These are phyloP conservation scores for Pseudobourletiella spinata DNA, from an alignment of 1,140 invertebrate species.

Conservation along the genomic window DNA sequence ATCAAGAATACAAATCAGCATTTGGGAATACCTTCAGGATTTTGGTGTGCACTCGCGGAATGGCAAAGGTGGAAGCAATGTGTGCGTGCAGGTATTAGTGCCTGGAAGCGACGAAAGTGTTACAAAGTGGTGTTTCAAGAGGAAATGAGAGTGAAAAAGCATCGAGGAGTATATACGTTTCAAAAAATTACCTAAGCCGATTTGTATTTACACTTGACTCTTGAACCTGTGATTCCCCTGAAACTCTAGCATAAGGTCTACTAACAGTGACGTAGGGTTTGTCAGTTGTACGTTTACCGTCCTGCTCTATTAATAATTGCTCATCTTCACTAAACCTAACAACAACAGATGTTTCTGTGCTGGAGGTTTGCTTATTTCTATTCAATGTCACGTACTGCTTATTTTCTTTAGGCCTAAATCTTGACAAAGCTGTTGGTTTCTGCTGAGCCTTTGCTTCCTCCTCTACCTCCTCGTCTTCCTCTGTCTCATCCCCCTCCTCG, in stretches of 20 bases:
- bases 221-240: slow-evolving; percentile 16
- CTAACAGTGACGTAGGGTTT: slow-evolving; percentile 34
- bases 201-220: slow-evolving; percentile 6
- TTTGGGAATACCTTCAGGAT: too few relatives aligned
- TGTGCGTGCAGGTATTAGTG: too few relatives aligned
- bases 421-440: slow-evolving; percentile 37
- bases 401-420: slow-evolving; percentile 33
- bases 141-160: too few relatives aligned
- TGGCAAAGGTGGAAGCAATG: too few relatives aligned
- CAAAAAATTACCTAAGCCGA: background rate
- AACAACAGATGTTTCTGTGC: slow-evolving; percentile 33
- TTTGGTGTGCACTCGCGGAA: too few relatives aligned
- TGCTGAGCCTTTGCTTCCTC: slow-evolving; percentile 30
- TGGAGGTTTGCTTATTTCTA: slow-evolving; percentile 29
- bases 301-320: slow-evolving; percentile 18
- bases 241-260: slow-evolving; percentile 33
- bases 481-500: slow-evolving; percentile 10
- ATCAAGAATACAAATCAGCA: too few relatives aligned
- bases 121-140: too few relatives aligned
- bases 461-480: slow-evolving; percentile 19
- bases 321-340: slow-evolving; percentile 33
- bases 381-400: slow-evolving; percentile 36
- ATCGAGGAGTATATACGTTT: too few relatives aligned
- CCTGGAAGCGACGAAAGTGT: too few relatives aligned
- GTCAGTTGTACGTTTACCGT: slow-evolving; percentile 14